phyloP scores from a whole-genome alignment of 1,140 invertebrate species.

The Anadara kagoshimensis region DNA sequence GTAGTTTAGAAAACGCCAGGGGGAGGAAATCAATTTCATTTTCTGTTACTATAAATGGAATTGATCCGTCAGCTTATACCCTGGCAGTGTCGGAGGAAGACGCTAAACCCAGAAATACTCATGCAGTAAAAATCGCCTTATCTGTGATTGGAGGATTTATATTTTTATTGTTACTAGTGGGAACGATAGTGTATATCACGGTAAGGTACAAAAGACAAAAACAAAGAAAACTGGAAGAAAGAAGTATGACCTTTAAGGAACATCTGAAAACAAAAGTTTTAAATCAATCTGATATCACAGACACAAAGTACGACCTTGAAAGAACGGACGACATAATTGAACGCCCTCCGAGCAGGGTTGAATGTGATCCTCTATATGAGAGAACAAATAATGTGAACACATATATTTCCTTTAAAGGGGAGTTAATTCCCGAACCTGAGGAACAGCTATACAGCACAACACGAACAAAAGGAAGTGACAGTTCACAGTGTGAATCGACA shows the following conservation, averaged over 20 bases:
- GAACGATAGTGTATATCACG: conserved; percentile 45
- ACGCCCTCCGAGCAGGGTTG: not conserved
- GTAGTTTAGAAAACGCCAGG: conserved; percentile 58
- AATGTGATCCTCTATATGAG: conserved; percentile 37
- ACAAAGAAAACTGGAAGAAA: conserved; percentile 43
- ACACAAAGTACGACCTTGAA: conserved; percentile 30
- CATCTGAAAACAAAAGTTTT: conserved; percentile 52
- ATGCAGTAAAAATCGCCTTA: conserved; percentile 54
- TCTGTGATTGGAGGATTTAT: conserved; percentile 55
- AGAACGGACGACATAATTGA: conserved; percentile 14
- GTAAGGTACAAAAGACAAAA: conserved; percentile 35
- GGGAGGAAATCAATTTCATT: conserved; percentile 50
- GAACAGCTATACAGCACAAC: conserved; percentile 28
- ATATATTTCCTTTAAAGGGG: conserved; percentile 60
- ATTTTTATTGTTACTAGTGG: conserved; percentile 41
- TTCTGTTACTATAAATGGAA: conserved; percentile 49
- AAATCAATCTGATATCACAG: conserved; percentile 27
- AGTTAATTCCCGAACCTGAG: conserved; percentile 46
- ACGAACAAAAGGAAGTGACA: conserved; percentile 42
- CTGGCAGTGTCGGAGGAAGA: conserved; percentile 2
- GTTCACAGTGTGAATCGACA: conserved; percentile 58
- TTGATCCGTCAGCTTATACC: conserved; percentile 13
- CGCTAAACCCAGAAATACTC: conserved; percentile 26
- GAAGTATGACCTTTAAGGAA: conserved; percentile 54
- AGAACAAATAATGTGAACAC: conserved; percentile 48